Evolutionary conservation across 2,113 vertebrate genomes (phyloP).

Genomic region (Pseudorhombus dupliciocellatus): DNA sequence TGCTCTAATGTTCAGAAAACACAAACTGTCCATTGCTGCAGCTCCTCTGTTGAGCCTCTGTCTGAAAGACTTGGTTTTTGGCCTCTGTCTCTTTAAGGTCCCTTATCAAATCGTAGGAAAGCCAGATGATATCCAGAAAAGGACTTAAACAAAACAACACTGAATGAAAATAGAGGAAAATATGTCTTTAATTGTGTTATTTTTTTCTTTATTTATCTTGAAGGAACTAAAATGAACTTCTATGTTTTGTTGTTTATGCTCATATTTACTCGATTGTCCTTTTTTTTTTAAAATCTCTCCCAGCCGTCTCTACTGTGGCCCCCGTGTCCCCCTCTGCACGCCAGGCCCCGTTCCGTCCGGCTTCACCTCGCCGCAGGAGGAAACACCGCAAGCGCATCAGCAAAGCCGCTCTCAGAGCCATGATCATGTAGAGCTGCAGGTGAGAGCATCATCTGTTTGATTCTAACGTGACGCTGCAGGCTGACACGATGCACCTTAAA

Average conservation of each 20-base stretch:
- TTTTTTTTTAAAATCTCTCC: neutral
- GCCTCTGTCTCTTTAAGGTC: neutral
- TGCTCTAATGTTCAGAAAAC: no score
- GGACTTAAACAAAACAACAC: no score
- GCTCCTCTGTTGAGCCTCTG: neutral
- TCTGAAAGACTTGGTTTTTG: neutral
- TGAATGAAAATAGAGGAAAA: no score
- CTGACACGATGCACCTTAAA: neutral
- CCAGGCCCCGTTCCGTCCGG: constrained; percentile 57
- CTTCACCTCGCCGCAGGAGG: constrained; percentile 67
- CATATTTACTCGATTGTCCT: neutral
- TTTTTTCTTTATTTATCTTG: no score
- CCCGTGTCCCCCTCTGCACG: constrained; percentile 27
- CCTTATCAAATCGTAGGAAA: no score
- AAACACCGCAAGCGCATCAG: constrained; percentile 79
- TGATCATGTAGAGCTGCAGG: constrained; percentile 78
- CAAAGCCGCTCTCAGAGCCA: constrained; percentile 79
- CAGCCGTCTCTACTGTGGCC: constrained; percentile 32
- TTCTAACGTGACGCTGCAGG: neutral
- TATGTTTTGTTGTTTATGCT: neutral
- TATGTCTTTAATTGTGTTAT: no score
- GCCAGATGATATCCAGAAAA: no score
- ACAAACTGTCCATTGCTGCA: neutral
- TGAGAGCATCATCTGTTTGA: constrained; percentile 9
- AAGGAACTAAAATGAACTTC: no score